Conservation (phyloP, 2,888 invertebrate species). For the Aporophyla nigra region DNA sequence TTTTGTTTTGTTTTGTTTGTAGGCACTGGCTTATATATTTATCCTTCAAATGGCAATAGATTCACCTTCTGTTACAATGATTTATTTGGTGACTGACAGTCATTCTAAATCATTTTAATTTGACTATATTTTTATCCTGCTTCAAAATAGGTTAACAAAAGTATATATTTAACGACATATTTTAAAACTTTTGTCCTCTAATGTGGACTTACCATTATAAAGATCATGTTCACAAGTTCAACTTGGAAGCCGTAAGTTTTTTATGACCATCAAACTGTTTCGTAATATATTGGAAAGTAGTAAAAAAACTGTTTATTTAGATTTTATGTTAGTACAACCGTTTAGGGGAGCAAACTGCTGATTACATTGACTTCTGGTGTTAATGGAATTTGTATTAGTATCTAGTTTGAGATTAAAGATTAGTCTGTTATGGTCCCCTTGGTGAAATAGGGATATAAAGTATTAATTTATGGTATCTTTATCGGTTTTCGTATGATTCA, state of each 20-base stretch:
- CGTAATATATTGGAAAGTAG: constrained; percentile 27
- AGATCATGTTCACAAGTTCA: constrained; percentile 32
- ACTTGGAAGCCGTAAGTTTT: constrained; percentile 38
- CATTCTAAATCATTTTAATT: background rate
- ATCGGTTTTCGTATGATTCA: background rate
- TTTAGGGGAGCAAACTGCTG: constrained; percentile 18
- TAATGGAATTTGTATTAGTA: constrained; percentile 22
- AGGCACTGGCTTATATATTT: background rate
- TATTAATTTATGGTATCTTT: background rate
- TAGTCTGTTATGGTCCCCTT: background rate
- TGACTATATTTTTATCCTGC: background rate
- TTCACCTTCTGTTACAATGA: background rate
- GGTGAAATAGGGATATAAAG: constrained; percentile 4
- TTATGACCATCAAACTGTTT: constrained; percentile 39
- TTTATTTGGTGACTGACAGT: background rate
- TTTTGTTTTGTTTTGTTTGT: background rate
- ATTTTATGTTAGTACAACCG: constrained; percentile 42
- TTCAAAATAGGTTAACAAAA: background rate
- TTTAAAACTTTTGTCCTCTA: background rate
- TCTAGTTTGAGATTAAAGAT: background rate
- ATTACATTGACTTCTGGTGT: constrained; percentile 25
- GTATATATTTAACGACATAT: background rate
- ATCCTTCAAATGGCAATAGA: background rate
- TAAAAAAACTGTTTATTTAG: constrained; percentile 48
- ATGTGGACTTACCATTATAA: constrained; percentile 13